Base-by-base conservation (phyloP, 2,113 vertebrate genomes). In the Madoqua kirkii region DNA sequence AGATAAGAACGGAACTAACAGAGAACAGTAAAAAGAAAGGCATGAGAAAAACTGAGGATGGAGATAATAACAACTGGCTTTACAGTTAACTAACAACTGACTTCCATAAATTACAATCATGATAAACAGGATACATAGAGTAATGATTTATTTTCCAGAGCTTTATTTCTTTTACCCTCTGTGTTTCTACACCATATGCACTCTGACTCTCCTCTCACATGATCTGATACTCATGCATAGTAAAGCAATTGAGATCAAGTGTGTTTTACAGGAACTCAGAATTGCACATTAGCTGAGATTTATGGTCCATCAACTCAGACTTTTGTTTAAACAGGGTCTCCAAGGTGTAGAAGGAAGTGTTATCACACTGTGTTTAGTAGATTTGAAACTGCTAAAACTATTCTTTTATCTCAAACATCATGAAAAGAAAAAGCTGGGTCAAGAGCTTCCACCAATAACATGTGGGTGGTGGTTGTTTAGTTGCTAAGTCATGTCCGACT, bases 121-220 rank as follows among this genome's bases (percentile, higher is more conserved):
- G 48, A 1, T 79, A 74, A 86, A 25, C 57, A 50, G 27, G 29
- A 60, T 27, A 94, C 6, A 19, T 59, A 64, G 29, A 52, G 14
- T 27, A 54, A 95, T 60, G 21, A 87, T 55, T 82, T 79, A 60
- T 88, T 84, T 91, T 71, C 55, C 29, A 3, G 43, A 52, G 57
- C 19, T 93, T 96, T 78, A 54, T 45, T 96, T 91, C 5, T 50
- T 96, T 97, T 45, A 55, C 87, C 40, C 25, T 76, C 21, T n/a
- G 3, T 82, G 74, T 90, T 93, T 95, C 78, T 60, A 79, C 48
- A 79, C 31, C 40, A 10, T 27, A 59, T 7, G 45, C 25, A 83
- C 5, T 83, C 31, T 27, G 12, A 78, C 5, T 87, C 19, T 45
- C 54, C 11, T 96, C 12, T 81, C 43, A 87, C 25, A 71, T 11